Evolutionary conservation across 1,140 invertebrate genomes (phyloP), one percentile per base, ranked within the genome.

Genomic region (Drosophila kanapiae): DNA sequence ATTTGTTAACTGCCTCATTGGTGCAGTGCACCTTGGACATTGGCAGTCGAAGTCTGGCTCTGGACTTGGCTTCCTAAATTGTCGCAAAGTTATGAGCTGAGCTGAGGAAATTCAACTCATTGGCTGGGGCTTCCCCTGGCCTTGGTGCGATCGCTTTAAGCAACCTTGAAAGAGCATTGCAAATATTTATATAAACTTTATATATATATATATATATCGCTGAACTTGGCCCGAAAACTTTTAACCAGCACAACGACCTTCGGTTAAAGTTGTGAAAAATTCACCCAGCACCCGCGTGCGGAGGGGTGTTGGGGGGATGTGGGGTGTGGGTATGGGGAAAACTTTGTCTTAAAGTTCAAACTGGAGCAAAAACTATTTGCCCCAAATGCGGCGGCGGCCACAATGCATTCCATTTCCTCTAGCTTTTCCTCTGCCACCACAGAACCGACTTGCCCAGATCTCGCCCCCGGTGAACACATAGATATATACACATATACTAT

Each of bases 311-410:
- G 6, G 16, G 8, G 0, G 14, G 1, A 0, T 6, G 13, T 13
- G 56, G 54, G 14, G 23, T 45, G 42, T 42, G 35, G 47, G 37
- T 29, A 18, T 33, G 54, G 71, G 65, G 47, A 63, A 76, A 79
- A 82, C 83, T 91, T 91, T 91, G 82, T 82, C 80, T 91, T 87
- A 80, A 91, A 91, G 83, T 77, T 82, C 69, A 86, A 91, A 91
- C 82, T 91, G 69, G 86, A 91, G 78, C 87, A 91, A 80, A 83
- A 82, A 91, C 88, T 91, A 91, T 91, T 91, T 91, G 88, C 88
- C 87, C 87, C 80, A 91, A 75, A 87, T 82, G 77, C 63, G 75
- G 78, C 63, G 75, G 78, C 58, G 64, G 78, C 78, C 63, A 82
- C 78, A 80, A 80, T 80, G 78, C 53, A 71, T 79, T 65, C 54